phyloP scores from a whole-genome alignment of 64 coral and sea anemone species.

The Hydrozoanthus tunicans region DNA sequence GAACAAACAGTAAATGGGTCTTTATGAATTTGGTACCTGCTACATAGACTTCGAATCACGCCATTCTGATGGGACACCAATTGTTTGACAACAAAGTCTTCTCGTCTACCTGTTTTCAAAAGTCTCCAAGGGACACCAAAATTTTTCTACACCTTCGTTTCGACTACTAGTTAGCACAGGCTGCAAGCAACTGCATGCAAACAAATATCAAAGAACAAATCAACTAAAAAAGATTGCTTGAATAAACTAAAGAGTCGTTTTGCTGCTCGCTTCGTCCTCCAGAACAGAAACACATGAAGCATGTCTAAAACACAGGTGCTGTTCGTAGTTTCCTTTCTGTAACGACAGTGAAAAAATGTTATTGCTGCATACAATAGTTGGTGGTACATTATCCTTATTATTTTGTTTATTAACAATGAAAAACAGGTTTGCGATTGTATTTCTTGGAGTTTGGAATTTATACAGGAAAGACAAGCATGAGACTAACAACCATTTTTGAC shows the following conservation, averaged over 20 bases:
- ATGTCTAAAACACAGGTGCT: conserved; percentile 29
- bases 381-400: conserved; percentile 14
- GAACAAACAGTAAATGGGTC: background rate
- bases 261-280: background rate
- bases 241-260: background rate
- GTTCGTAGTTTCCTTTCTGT: background rate
- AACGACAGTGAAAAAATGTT: conserved; percentile 18
- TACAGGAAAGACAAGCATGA: background rate
- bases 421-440: conserved; percentile 16
- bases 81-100: background rate
- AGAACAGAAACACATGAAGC: background rate
- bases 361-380: conserved; percentile 42
- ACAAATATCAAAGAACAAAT: background rate
- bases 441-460: background rate
- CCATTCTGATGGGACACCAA: background rate
- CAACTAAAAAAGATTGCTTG: background rate
- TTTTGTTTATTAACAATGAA: background rate
- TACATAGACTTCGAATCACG: background rate
- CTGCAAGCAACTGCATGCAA: too few relatives aligned
- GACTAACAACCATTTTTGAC: background rate
- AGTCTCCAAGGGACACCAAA: background rate
- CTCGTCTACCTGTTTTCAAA: background rate
- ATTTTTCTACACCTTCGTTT: background rate
- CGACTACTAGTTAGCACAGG: too few relatives aligned
- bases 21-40: background rate